phyloP scores from a whole-genome alignment of 2,797 vertebrate species.

The Rhyacichthys aspro region DNA sequence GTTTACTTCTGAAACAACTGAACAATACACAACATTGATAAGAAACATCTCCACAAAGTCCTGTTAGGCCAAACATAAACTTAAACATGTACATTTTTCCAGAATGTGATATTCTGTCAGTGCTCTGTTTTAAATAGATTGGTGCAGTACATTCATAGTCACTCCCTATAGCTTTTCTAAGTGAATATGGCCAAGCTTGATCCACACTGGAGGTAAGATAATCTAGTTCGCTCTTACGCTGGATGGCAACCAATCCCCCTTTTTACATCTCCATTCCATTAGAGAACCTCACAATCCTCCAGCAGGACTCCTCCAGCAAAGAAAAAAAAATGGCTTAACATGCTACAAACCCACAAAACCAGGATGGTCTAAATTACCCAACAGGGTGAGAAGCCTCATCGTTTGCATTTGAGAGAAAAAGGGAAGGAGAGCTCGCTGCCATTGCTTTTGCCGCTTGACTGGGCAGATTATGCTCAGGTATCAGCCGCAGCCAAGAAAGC shows the following conservation, averaged over 20 bases:
- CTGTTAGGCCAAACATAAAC: no score
- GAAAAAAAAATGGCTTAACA: conserved; percentile 41
- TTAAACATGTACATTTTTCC: neutral
- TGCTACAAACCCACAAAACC: conserved; percentile 66
- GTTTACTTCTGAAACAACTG: no score
- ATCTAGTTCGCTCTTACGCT: conserved; percentile 64
- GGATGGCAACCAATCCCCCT: conserved; percentile 48
- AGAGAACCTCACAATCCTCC: conserved; percentile 44
- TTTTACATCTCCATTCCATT: conserved; percentile 65
- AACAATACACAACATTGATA: no score
- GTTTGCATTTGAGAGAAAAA: conserved; percentile 54
- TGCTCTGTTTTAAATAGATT: neutral
- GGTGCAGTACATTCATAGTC: conserved; percentile 26
- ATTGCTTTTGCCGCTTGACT: conserved; percentile 70
- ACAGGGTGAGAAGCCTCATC: conserved; percentile 51
- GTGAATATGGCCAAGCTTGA: conserved; percentile 37
- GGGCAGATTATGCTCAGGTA: conserved; percentile 83
- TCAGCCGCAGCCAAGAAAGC: conserved; percentile 78
- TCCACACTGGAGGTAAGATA: conserved; percentile 41
- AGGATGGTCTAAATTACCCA: conserved; percentile 73
- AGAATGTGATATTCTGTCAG: no score
- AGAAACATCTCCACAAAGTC: no score
- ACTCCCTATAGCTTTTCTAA: conserved; percentile 25
- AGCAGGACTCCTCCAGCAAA: conserved; percentile 45
- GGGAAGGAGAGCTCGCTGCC: conserved; percentile 56